A percentile compares a stretch with the other conserved stretches of the same genome.
These are phyloP conservation scores for Plusia festucae DNA, from an alignment of 2,888 invertebrate species.

Conservation along the genomic window DNA sequence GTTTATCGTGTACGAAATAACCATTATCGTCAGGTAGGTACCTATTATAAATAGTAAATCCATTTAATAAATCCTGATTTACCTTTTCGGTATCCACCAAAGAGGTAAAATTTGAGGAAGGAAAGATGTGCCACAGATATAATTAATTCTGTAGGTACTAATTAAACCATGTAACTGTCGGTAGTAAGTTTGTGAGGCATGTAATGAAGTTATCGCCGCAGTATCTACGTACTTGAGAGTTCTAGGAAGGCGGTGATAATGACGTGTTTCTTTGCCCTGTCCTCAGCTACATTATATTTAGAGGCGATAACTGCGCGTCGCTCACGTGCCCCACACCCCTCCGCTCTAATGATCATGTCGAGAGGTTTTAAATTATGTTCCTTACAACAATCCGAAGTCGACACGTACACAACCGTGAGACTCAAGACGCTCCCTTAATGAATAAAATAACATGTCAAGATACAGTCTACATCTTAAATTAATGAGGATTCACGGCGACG, in stretches of 20 bases:
- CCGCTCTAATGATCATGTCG: conserved; percentile 80
- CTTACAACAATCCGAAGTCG: conserved; percentile 84
- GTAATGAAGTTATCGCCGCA: conserved; percentile 18
- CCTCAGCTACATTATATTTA: conserved; percentile 42
- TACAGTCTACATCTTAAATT: conserved; percentile 87
- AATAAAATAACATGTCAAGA: conserved; percentile 89
- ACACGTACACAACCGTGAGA: conserved; percentile 78
- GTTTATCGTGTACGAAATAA: neutral
- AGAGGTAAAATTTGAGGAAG: conserved; percentile 23
- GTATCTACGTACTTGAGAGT: neutral
- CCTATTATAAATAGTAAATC: conserved; percentile 1
- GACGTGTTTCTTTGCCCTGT: conserved; percentile 19
- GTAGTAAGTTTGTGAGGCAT: conserved; percentile 1
- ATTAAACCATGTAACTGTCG: conserved; percentile 1
- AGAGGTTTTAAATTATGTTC: conserved; percentile 86
- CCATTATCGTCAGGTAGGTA: neutral
- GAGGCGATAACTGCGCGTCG: conserved; percentile 57
- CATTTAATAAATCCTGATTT: no score
- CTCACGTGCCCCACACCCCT: conserved; percentile 59
- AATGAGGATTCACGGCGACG: conserved; percentile 84
- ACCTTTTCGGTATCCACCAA: no score
- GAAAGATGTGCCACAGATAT: conserved; percentile 46
- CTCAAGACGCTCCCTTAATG: conserved; percentile 82
- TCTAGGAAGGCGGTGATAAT: conserved; percentile 28
- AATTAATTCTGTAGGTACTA: conserved; percentile 26